These are phyloP conservation scores for Colaptes auratus DNA, from an alignment of 2,113 vertebrate genomes.

Conservation along the genomic window DNA sequence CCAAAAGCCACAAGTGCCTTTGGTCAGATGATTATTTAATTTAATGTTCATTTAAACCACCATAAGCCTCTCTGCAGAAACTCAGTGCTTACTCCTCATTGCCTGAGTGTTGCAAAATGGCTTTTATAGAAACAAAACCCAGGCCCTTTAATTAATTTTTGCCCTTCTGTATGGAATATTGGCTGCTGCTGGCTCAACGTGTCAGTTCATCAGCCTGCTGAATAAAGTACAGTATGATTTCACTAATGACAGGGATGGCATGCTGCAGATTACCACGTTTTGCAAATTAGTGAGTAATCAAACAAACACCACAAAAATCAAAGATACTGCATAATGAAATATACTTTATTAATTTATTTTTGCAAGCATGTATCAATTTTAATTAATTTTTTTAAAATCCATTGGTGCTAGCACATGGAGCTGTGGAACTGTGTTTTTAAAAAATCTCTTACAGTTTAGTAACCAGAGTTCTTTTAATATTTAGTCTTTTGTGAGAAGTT, in stretches of 20 bases:
- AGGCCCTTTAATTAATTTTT: background rate
- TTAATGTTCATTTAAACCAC: background rate
- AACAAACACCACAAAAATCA: slow-evolving; percentile 60
- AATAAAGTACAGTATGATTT: slow-evolving; percentile 47
- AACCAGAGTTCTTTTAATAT: background rate
- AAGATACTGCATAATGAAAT: slow-evolving; percentile 57
- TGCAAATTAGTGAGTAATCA: slow-evolving; percentile 67
- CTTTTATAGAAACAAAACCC: background rate
- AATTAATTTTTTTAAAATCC: slow-evolving; percentile 48
- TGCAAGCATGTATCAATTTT: slow-evolving; percentile 51
- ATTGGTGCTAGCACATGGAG: background rate
- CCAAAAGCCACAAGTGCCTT: background rate
- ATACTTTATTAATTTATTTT: slow-evolving; percentile 57
- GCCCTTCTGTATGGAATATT: background rate
- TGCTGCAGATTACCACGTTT: slow-evolving; percentile 51
- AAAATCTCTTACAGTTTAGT: background rate
- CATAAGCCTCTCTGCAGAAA: background rate
- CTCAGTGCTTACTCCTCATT: background rate
- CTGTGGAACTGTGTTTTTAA: background rate
- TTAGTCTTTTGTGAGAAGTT: background rate
- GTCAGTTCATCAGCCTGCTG: slow-evolving; percentile 50
- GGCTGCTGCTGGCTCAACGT: background rate
- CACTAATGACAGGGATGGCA: slow-evolving; percentile 53
- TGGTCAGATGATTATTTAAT: background rate
- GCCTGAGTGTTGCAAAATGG: background rate